Evolutionary conservation across 2,888 invertebrate genomes (phyloP).

Genomic region (Eueremaeus valkanovi): DNA sequence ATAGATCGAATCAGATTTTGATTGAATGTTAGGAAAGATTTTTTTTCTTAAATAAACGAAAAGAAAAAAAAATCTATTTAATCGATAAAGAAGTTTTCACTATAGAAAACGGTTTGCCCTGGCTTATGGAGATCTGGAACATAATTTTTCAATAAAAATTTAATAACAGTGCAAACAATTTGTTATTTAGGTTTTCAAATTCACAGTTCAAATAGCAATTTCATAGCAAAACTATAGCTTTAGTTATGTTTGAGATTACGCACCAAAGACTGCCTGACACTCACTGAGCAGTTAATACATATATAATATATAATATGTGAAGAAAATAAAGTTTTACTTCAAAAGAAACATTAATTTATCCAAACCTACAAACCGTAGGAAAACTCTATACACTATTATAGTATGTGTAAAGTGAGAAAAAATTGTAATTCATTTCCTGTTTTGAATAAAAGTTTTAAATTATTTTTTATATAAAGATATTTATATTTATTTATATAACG

Average conservation of each 20-base stretch:
- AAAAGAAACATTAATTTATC: conserved; percentile 8
- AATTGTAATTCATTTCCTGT: neutral
- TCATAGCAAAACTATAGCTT: neutral
- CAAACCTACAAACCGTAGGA: neutral
- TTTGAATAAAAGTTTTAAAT: neutral
- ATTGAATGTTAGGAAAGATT: neutral
- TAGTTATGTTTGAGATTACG: neutral
- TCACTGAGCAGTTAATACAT: neutral
- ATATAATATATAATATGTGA: neutral
- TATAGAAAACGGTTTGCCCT: neutral
- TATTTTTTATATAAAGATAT: no score
- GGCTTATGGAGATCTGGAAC: neutral
- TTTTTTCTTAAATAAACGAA: no score
- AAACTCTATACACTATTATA: no score
- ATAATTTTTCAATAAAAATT: neutral
- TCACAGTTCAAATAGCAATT: neutral
- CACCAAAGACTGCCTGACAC: conserved; percentile 32
- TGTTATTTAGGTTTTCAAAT: conserved; percentile 8
- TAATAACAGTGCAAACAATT: neutral
- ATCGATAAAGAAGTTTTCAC: neutral
- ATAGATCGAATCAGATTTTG: neutral
- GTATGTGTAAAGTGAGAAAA: neutral
- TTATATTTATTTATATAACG: no score
- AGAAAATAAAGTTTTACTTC: neutral
- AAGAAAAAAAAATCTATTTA: neutral